phyloP scores from a whole-genome alignment of 2,113 vertebrate species.

The Alexandromys fortis region DNA sequence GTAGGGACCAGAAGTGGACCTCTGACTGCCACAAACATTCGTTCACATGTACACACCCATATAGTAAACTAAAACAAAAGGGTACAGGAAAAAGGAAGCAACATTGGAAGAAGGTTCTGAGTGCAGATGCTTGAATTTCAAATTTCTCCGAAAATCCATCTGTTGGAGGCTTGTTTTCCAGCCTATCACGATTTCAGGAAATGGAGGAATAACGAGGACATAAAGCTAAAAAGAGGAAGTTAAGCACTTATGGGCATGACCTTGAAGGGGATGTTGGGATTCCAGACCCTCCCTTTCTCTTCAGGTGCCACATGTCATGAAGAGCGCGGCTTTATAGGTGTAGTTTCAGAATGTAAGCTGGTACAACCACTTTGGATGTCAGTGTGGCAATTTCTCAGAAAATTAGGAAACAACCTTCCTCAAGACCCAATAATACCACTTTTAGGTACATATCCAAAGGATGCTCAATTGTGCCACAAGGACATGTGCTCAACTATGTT shows the following conservation, averaged over 20 bases:
- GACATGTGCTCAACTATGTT: no score
- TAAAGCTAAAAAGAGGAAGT: no score
- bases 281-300: not conserved
- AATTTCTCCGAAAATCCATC: not conserved
- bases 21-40: not conserved
- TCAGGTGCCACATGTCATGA: not conserved
- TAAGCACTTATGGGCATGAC: not conserved
- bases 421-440: no score
- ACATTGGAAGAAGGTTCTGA: not conserved
- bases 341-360: not conserved
- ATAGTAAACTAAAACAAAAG: not conserved
- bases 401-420: no score
- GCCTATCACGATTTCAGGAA: not conserved
- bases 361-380: no score
- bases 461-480: no score
- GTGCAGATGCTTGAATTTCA: not conserved
- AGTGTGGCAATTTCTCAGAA: no score
- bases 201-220: not conserved
- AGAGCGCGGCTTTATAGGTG: not conserved
- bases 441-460: no score
- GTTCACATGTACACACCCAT: not conserved
- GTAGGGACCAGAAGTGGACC: no score
- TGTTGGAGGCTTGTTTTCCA: not conserved
- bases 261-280: not conserved
- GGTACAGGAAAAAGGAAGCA: not conserved